Base-by-base conservation (phyloP, 2,113 vertebrate genomes). In the Hucho hucho region DNA sequence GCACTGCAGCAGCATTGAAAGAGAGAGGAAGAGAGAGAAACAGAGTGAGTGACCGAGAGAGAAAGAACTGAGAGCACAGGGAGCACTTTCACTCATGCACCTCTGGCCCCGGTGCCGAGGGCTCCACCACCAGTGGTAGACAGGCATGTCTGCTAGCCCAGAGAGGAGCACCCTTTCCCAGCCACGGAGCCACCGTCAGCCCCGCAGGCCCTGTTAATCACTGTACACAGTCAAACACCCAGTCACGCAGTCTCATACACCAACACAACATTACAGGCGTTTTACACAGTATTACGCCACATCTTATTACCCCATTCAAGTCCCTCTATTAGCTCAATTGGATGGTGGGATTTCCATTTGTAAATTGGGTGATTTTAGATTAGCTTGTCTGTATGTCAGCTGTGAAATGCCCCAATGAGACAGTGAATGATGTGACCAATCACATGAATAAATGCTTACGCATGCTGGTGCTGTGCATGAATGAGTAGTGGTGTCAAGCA, bases 261-360 rank as follows among this genome's bases (percentile, higher is more conserved):
- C 91, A 90, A 90, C 92, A 93, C 89, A 90, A 92, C 89, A 92
- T 93, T 92, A 91, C 89, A 93, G 89, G 91, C 88, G 90, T 92
- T 91, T 93, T 94, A 93, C 91, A 93, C 90, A 90, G 91, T 92
- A 93, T 93, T 94, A 93, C 91, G 91, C 88, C 91, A 93, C 91
- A 92, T 93, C 92, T 90, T 91, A 92, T 92, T 93, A 93, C 92
- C 91, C 93, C 85, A 92, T 92, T 93, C 89, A 92, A 93, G 90
- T 92, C 90, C 88, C 91, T 92, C 90, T 90, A 94, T 92, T 93
- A 93, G 93, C 92, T 92, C 92, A 94, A 93, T 91, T 93, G 92
- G 91, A 93, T 93, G 87, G 90, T 89, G 89, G 92, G 92, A 93
- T 93, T 93, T 94, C 90, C 91, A 92, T 94, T 93, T 92, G 92